These are phyloP conservation scores for Parauchenoglanis punctatus DNA, from an alignment of 2,797 vertebrate genomes.

Conservation along the genomic window DNA sequence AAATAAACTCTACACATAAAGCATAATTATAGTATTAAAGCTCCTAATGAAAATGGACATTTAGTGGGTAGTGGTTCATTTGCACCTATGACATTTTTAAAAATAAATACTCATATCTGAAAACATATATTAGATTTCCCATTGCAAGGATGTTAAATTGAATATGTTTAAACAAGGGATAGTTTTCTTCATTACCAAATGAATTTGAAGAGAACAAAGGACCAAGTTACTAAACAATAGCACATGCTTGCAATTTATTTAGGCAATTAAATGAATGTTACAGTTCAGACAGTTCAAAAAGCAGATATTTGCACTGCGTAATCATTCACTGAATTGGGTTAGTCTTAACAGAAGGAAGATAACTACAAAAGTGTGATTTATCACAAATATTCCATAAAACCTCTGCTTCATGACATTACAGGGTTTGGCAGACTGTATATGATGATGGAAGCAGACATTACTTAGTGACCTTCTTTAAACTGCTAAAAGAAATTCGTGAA, in stretches of 20 bases:
- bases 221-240: background rate
- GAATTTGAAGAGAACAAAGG: background rate
- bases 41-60: slow-evolving; percentile 59
- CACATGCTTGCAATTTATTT: background rate
- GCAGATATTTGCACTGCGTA: background rate
- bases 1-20: slow-evolving; percentile 77
- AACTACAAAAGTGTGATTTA: background rate
- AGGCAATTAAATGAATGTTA: background rate
- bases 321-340: background rate
- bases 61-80: slow-evolving; percentile 73
- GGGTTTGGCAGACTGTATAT: slow-evolving; percentile 44
- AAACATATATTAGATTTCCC: slow-evolving; percentile 39
- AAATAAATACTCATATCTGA: slow-evolving; percentile 59
- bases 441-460: slow-evolving; percentile 71
- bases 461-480: slow-evolving; percentile 71
- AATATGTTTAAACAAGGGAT: slow-evolving; percentile 22
- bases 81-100: slow-evolving; percentile 69
- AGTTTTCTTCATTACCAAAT: background rate
- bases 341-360: too few relatives aligned
- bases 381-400: background rate
- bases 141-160: background rate
- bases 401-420: background rate
- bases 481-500: slow-evolving; percentile 52
- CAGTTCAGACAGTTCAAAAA: background rate
- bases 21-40: slow-evolving; percentile 81